phyloP scores from a whole-genome alignment of 2,888 invertebrate genomes.

The Dolichopus griseipennis region DNA sequence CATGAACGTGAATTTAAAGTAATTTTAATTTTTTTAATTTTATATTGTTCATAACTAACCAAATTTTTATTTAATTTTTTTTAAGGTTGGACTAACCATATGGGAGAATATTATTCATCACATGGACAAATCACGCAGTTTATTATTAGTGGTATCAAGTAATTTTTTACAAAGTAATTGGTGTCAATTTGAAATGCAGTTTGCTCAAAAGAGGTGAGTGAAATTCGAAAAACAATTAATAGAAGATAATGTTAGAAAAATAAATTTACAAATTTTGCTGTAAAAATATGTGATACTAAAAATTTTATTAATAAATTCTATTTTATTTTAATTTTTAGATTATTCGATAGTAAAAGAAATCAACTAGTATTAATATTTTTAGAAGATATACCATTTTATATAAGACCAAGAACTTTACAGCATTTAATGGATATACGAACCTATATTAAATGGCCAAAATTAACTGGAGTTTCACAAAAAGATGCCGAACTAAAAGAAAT shows the following conservation, averaged over 20 bases:
- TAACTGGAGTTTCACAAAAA: neutral
- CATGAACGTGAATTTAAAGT: constrained; percentile 65
- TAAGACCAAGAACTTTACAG: constrained; percentile 54
- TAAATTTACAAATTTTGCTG: neutral
- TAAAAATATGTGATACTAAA: no score
- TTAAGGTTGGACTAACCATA: constrained; percentile 54
- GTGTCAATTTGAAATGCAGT: constrained; percentile 65
- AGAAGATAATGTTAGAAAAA: neutral
- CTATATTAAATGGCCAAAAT: constrained; percentile 56
- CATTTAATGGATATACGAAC: constrained; percentile 61
- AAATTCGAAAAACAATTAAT: neutral
- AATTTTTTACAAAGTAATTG: constrained; percentile 58
- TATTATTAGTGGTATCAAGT: constrained; percentile 56
- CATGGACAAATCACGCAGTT: constrained; percentile 56
- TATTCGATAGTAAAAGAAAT: constrained; percentile 53
- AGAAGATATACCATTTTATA: constrained; percentile 53
- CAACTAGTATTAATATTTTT: constrained; percentile 55
- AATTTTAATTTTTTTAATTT: constrained; percentile 12
- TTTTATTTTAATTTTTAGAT: constrained; percentile 36
- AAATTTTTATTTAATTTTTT: constrained; percentile 12
- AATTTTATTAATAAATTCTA: no score
- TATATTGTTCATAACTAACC: neutral
- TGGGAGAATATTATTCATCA: constrained; percentile 61
- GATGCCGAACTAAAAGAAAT: neutral
- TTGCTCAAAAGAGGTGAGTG: constrained; percentile 55